Evolutionary conservation across 2,797 vertebrate genomes (phyloP), one percentile per base, ranked within the genome.

Genomic region (Sardinella longiceps): DNA sequence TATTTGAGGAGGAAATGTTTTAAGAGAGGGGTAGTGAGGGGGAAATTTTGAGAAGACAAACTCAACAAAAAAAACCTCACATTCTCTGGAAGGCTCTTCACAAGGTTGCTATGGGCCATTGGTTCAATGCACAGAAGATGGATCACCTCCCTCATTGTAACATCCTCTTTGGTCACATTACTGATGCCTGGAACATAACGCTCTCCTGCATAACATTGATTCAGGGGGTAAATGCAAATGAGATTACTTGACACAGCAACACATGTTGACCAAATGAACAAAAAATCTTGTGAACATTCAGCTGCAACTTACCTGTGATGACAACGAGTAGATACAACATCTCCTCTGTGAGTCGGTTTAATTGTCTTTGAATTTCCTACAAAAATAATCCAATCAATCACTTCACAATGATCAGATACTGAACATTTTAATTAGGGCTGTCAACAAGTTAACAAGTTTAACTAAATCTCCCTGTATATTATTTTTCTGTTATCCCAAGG

Each of bases 111-210:
- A 83, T 99, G 98, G 91, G 98, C 97, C 98, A 99, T 99, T 83
- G 98, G 97, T 90, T 98, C 97, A 90, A 98, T 99, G 90, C 97
- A 99, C 80, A 99, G 95, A 82, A 99, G 93, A 88, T 99, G 98
- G 89, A 98, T 94, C 60, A 99, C 98, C 93, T 99, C 98, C 91
- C 98, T 96, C 96, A 97, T 98, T 0, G 92, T 97, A 91, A 98
- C 96, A 0, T 99, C 97, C 89, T 99, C 97, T 92, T 96, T 98
- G 89, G 96, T 97, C 89, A 99, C 96, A 7, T 95, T 91, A 93
- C 97, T 98, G 90, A 99, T 94, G 82, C 98, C 98, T 53, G 98
- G 97, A n/a, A 98, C 94, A 0, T 98, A 99, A 33, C 98, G 96
- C 89, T 99, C 98, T 84, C 98, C 98, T 99, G 92, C 18, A 91